Conservation (phyloP, 2,888 invertebrate genomes). For the Cinara cedri region DNA sequence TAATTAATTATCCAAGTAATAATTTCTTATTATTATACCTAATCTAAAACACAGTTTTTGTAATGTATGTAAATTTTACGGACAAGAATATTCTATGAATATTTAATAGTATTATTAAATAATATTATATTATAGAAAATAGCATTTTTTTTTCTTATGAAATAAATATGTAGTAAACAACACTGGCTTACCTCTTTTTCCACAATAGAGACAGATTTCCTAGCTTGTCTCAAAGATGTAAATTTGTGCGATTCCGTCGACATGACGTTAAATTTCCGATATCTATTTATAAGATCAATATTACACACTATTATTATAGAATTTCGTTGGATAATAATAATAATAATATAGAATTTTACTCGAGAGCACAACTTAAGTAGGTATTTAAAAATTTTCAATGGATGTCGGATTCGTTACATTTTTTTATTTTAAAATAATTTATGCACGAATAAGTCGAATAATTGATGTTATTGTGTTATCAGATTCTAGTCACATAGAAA, state of each 20-base stretch:
- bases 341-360: not conserved
- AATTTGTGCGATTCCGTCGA: slow-evolving; percentile 55
- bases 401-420: not conserved
- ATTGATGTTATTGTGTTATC: not conserved
- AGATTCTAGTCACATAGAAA: slow-evolving; percentile 4
- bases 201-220: slow-evolving; percentile 53
- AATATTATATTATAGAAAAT: too few relatives aligned
- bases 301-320: too few relatives aligned
- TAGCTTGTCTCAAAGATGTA: slow-evolving; percentile 50
- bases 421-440: not conserved
- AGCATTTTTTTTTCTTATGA: not conserved
- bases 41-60: too few relatives aligned
- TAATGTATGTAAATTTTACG: too few relatives aligned
- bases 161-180: slow-evolving; percentile 20
- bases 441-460: not conserved
- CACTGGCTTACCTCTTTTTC: slow-evolving; percentile 53
- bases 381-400: not conserved
- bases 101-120: too few relatives aligned
- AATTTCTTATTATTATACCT: too few relatives aligned
- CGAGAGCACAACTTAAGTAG: slow-evolving; percentile 48
- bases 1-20: too few relatives aligned
- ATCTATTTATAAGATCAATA: slow-evolving; percentile 37
- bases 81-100: too few relatives aligned
- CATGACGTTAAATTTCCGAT: slow-evolving; percentile 36
- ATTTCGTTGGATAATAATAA: too few relatives aligned